A percentile compares a stretch with the other conserved stretches of the same genome.
Evolutionary conservation across 2,113 vertebrate species (phyloP).

Genomic region (Ophthalmolycus amberensis): DNA sequence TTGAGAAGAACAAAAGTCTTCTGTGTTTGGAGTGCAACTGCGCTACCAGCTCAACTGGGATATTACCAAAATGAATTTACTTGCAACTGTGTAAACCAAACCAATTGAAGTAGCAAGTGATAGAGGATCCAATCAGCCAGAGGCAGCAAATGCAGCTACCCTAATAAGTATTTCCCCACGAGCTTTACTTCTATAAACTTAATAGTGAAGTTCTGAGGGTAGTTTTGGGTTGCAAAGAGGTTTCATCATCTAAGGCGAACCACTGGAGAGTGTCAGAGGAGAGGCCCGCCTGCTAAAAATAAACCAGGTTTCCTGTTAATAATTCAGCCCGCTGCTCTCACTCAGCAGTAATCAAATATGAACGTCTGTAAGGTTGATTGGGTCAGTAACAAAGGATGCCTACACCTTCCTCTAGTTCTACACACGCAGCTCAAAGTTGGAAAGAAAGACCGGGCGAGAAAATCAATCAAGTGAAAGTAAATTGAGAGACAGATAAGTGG

Average conservation of each 20-base stretch:
- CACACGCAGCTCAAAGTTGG: conserved; percentile 54
- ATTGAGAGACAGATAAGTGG: conserved; percentile 59
- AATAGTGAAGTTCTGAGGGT: conserved; percentile 57
- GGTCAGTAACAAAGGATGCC: conserved; percentile 77
- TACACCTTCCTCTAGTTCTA: conserved; percentile 64
- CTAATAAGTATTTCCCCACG: conserved; percentile 51
- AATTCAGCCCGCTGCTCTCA: conserved; percentile 78
- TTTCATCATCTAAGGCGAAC: conserved; percentile 81
- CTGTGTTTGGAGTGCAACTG: conserved; percentile 44
- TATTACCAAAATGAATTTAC: conserved; percentile 52
- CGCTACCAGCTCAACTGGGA: conserved; percentile 31
- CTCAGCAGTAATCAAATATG: conserved; percentile 84
- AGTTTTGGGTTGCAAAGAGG: conserved; percentile 76
- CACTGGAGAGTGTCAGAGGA: conserved; percentile 75
- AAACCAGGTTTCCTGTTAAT: conserved; percentile 78
- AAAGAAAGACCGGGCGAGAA: conserved; percentile 50
- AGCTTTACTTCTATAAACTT: conserved; percentile 61
- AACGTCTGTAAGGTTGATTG: conserved; percentile 82
- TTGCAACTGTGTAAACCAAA: conserved; percentile 59
- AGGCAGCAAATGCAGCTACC: conserved; percentile 38
- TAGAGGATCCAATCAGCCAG: conserved; percentile 43
- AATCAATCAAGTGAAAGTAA: conserved; percentile 63
- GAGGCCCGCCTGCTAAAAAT: conserved; percentile 76
- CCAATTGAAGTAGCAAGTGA: conserved; percentile 65
- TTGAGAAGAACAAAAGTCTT: conserved; percentile 56